These are phyloP conservation scores for Hymenopus coronatus DNA, from an alignment of 2,888 invertebrate species.

Conservation along the genomic window DNA sequence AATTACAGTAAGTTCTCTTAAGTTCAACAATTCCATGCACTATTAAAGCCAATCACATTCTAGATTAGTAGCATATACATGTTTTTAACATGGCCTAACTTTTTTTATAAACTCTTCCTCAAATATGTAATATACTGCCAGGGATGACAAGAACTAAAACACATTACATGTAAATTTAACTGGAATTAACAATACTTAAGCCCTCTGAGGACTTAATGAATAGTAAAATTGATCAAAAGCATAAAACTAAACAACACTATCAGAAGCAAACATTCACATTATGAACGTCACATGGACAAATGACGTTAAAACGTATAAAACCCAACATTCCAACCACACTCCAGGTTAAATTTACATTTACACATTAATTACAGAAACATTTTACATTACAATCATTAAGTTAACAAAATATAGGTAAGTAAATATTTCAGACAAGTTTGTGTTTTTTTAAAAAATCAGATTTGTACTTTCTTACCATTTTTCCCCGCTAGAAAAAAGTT, in stretches of 20 bases:
- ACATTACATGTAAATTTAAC: slow-evolving; percentile 17
- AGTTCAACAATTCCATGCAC: background rate
- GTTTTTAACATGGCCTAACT: slow-evolving; percentile 23
- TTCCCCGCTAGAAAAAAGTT: slow-evolving; percentile 25
- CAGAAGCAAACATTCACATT: background rate
- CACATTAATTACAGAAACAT: slow-evolving; percentile 14
- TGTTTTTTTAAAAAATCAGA: slow-evolving; percentile 28
- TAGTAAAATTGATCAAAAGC: background rate
- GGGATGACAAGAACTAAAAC: background rate
- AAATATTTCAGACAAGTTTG: slow-evolving; percentile 17
- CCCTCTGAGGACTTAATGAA: background rate
- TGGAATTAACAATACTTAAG: slow-evolving; percentile 10
- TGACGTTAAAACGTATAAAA: slow-evolving; percentile 8
- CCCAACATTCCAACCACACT: background rate
- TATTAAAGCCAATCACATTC: background rate
- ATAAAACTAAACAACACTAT: background rate
- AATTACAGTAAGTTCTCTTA: background rate
- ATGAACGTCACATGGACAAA: background rate
- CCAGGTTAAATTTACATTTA: slow-evolving; percentile 20
- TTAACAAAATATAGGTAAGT: slow-evolving; percentile 32
- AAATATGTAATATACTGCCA: slow-evolving; percentile 24
- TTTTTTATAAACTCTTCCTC: slow-evolving; percentile 22
- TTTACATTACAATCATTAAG: slow-evolving; percentile 17
- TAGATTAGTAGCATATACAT: background rate
- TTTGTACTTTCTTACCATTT: slow-evolving; percentile 30